Conservation (phyloP, 2,888 invertebrate genomes). For the Tridacna gigas region DNA sequence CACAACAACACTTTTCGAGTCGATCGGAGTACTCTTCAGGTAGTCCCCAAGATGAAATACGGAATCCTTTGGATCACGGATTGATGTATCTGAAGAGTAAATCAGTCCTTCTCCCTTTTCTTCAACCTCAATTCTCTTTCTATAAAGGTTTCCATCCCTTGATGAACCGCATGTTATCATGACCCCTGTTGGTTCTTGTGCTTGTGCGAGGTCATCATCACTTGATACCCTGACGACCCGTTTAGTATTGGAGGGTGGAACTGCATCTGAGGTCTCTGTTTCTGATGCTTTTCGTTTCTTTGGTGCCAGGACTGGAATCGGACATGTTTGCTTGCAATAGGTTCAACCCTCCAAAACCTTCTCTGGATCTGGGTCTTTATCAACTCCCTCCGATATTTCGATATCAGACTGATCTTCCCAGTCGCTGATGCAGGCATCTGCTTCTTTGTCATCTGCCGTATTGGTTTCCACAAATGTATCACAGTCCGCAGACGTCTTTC, state of each 20-base stretch:
- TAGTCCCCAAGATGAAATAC: background rate
- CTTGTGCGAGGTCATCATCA: background rate
- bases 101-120: background rate
- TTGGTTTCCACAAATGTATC: no score
- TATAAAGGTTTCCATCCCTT: background rate
- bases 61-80: background rate
- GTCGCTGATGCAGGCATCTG: background rate
- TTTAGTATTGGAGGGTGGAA: background rate
- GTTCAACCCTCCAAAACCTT: no score
- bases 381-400: background rate
- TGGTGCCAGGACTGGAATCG: background rate
- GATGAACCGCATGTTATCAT: background rate
- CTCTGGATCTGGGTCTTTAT: background rate
- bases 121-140: background rate
- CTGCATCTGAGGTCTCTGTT: no score
- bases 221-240: background rate
- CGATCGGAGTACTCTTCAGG: background rate
- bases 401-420: background rate
- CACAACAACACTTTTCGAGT: background rate
- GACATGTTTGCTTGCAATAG: background rate
- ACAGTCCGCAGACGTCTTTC: no score
- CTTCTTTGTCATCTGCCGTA: background rate
- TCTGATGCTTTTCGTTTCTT: no score
- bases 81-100: background rate
- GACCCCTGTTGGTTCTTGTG: background rate